Evolutionary conservation across 2,797 vertebrate species (phyloP).

Genomic region (Centropyge bicolor): DNA sequence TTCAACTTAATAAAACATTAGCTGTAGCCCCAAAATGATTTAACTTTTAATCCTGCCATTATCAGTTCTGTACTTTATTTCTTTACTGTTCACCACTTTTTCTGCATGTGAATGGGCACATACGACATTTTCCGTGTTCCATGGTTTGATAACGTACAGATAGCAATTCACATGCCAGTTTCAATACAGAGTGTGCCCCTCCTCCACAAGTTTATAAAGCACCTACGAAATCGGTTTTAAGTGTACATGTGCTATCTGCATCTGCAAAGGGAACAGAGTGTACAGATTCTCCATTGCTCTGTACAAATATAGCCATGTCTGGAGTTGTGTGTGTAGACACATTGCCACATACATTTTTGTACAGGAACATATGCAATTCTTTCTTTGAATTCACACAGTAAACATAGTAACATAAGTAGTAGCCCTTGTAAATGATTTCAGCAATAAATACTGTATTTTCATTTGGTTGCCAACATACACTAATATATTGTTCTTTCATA

Average conservation of each 20-base stretch:
- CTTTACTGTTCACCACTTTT: not conserved
- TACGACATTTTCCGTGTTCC: not conserved
- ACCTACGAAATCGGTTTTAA: not conserved
- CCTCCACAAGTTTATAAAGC: not conserved
- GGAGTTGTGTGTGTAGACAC: not conserved
- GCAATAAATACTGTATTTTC: not conserved
- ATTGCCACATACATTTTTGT: not conserved
- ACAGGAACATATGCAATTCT: not conserved
- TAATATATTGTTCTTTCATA: not conserved
- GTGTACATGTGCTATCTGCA: not conserved
- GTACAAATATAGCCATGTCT: not conserved
- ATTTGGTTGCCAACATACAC: not conserved
- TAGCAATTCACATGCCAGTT: not conserved
- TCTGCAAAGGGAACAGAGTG: not conserved
- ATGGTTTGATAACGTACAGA: conserved; percentile 3
- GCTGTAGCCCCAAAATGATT: not conserved
- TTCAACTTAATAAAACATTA: not conserved
- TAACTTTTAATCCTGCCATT: not conserved
- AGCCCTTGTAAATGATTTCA: not conserved
- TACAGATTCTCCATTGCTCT: not conserved
- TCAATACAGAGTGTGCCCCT: not conserved
- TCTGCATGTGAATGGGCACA: conserved; percentile 13
- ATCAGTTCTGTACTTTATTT: not conserved
- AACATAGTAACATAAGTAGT: too few species aligned
- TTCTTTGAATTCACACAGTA: not conserved